Conservation (phyloP, 2,888 invertebrate species). For the Sinohyriopsis cumingii region DNA sequence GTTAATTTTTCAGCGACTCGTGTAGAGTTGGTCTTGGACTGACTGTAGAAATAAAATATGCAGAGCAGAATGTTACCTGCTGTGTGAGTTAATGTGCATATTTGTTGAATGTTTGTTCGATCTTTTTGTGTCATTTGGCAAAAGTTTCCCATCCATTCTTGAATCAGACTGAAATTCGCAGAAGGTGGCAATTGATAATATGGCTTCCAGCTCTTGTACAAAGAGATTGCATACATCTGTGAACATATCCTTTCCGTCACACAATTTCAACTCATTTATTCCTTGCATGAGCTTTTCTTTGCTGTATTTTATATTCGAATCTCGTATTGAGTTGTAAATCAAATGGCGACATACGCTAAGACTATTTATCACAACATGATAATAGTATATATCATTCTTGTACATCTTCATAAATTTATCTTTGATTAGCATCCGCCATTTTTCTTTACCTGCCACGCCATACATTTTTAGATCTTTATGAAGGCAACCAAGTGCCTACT, state of each 20-base stretch:
- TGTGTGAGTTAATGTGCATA: too few relatives aligned
- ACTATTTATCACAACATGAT: slow-evolving; percentile 4
- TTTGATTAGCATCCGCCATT: background rate
- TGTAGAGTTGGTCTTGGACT: background rate
- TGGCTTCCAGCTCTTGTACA: too few relatives aligned
- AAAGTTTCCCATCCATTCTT: too few relatives aligned
- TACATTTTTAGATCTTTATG: background rate
- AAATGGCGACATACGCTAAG: slow-evolving; percentile 3
- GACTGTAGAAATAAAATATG: background rate
- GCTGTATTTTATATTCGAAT: background rate
- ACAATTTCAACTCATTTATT: background rate
- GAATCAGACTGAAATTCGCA: too few relatives aligned
- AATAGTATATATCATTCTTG: slow-evolving; percentile 7
- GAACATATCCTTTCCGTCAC: too few relatives aligned
- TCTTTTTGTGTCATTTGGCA: too few relatives aligned
- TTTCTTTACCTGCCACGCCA: background rate
- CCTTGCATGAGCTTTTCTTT: background rate
- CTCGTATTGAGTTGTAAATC: background rate
- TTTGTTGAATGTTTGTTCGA: too few relatives aligned
- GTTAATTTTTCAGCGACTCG: background rate
- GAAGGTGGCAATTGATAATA: too few relatives aligned
- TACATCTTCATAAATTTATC: background rate
- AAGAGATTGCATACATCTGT: too few relatives aligned
- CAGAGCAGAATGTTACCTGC: background rate
- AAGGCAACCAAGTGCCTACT: background rate